Percentiles rank a stretch among this genome's conserved stretches.
Conservation (phyloP, 2,113 vertebrate species). For the Camelus dromedarius region DNA sequence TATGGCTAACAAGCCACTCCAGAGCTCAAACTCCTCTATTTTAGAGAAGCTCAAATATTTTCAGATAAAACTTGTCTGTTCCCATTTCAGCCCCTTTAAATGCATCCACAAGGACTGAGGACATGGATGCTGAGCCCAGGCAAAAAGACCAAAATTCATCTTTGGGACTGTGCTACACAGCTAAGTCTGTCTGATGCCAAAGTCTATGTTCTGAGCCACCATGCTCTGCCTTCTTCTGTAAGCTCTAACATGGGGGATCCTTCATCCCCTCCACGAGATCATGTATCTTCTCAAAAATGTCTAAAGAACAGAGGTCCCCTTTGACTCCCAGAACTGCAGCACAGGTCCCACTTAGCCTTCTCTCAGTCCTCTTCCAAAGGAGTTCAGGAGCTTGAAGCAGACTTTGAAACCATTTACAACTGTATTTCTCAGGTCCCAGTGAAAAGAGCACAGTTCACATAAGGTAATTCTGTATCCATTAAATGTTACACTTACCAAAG, state of each 20-base stretch:
- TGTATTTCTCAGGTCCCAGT: neutral
- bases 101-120: neutral
- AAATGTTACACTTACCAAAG: neutral
- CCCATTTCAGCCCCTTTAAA: neutral
- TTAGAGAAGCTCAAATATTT: neutral
- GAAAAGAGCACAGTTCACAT: neutral
- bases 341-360: neutral
- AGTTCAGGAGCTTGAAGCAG: neutral
- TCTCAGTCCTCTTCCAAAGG: neutral
- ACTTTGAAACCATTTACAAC: neutral
- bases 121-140: neutral
- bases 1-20: neutral
- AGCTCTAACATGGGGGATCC: neutral
- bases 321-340: neutral
- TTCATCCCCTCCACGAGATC: neutral
- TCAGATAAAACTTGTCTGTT: neutral
- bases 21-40: neutral
- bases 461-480: neutral
- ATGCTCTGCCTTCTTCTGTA: neutral
- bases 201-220: neutral
- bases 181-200: neutral
- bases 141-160: neutral
- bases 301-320: neutral
- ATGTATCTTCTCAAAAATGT: neutral
- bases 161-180: neutral